These are phyloP conservation scores for Cheilosia soror DNA, from an alignment of 2,888 invertebrate genomes.

Conservation along the genomic window DNA sequence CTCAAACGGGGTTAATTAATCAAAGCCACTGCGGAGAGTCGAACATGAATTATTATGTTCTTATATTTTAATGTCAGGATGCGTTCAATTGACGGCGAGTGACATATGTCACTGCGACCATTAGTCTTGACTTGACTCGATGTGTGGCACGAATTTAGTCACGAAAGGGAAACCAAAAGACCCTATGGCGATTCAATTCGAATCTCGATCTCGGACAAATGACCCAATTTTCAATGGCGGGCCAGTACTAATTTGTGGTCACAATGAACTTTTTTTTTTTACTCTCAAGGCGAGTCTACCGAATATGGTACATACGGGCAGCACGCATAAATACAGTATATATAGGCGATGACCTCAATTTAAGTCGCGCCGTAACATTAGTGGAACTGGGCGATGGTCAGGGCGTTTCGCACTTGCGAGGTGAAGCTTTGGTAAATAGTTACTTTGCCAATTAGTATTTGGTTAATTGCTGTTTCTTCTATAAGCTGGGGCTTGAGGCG, in stretches of 20 bases:
- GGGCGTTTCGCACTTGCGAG: conserved; percentile 48
- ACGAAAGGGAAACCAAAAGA: conserved; percentile 1
- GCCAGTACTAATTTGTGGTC: conserved; percentile 34
- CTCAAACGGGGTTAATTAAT: conserved; percentile 30
- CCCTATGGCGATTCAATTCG: neutral
- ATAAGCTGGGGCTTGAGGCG: conserved; percentile 25
- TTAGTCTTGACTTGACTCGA: conserved; percentile 9
- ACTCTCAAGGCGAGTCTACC: conserved; percentile 44
- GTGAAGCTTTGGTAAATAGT: conserved; percentile 57
- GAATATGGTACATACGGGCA: conserved; percentile 23
- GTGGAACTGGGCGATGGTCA: conserved; percentile 63
- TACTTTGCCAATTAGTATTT: conserved; percentile 62
- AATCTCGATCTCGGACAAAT: conserved; percentile 7
- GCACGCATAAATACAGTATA: neutral
- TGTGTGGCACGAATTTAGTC: conserved; percentile 21
- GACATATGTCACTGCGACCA: conserved; percentile 17
- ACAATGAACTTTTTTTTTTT: conserved; percentile 8
- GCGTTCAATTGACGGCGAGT: conserved; percentile 25
- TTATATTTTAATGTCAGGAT: neutral
- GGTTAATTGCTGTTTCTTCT: conserved; percentile 37
- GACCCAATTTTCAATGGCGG: conserved; percentile 52
- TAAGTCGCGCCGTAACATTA: conserved; percentile 39
- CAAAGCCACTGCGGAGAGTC: conserved; percentile 1
- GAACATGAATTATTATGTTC: conserved; percentile 3
- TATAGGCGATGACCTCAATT: conserved; percentile 48